Evolutionary conservation across 1,140 invertebrate genomes (phyloP), one percentile per base, ranked within the genome.

Genomic region (Apis laboriosa): DNA sequence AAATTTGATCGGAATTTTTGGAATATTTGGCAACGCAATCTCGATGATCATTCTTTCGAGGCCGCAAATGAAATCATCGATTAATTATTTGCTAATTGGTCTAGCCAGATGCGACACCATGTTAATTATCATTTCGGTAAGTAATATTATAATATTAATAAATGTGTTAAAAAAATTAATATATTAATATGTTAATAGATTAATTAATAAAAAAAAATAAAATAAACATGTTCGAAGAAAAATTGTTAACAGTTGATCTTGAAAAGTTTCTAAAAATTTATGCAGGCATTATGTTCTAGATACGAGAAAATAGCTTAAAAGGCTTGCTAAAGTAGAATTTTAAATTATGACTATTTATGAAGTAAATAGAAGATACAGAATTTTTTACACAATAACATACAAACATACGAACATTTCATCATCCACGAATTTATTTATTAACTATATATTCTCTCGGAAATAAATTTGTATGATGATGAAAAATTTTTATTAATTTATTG

Each of bases 31-130:
- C 75, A 99, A 99, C 92, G 95, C 97, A 43, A 96, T 99, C 24
- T 97, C 97, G 1, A 98, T 99, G 94, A 96, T 98, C 34, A 98
- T 99, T 53, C 94, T 99, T 13, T 98, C 97, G 19, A 95, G 98
- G 58, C 98, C 97, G 0, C 98, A 98, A 90, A 99, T 99, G 98
- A 96, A 97, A 87, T 98, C 97, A 13, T 98, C 98, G 86, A 98
- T 99, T 86, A 99, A 99, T 94, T 98, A 98, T 90, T 95, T 99
- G 80, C 95, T 99, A 9, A 97, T 98, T 63, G 98, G 98, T 2
- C 95, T 99, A 56, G 98, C 98, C 1, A 96, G 97, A 89, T 98
- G 98, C 94, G 98, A 99, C 94, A 98, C 97, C 1, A 95, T 98
- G 71, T 95, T 99, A 75, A 97, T 99, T 70, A 95, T 98, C 70